Evolutionary conservation across 2,113 vertebrate species (phyloP).

Genomic region (Tricholaema leucomelas): DNA sequence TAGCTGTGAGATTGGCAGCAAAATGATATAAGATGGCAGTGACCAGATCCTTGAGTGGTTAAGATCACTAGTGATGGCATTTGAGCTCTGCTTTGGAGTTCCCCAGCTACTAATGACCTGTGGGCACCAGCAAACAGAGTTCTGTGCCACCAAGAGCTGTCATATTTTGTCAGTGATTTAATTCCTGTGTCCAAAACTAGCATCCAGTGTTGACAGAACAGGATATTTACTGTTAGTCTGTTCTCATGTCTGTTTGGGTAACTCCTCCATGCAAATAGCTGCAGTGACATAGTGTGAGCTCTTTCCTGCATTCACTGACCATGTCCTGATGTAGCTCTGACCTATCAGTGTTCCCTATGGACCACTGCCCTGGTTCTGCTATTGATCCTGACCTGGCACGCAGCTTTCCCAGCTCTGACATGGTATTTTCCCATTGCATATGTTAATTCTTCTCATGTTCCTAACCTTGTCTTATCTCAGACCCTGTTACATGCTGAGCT

Average conservation of each 20-base stretch:
- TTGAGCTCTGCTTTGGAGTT: background rate
- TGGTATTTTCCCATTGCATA: background rate
- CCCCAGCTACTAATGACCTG: background rate
- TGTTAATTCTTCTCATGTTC: background rate
- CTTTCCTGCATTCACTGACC: background rate
- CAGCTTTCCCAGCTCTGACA: background rate
- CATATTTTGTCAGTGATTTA: background rate
- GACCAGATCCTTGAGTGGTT: background rate
- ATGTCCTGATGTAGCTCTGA: background rate
- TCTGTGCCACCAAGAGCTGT: background rate
- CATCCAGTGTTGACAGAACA: background rate
- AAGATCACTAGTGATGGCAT: background rate
- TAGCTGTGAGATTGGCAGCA: background rate
- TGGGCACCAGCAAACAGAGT: background rate
- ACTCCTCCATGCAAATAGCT: background rate
- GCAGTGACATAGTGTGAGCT: background rate
- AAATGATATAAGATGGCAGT: background rate
- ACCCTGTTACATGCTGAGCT: background rate
- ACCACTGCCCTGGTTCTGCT: background rate
- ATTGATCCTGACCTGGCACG: background rate
- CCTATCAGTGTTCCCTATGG: background rate
- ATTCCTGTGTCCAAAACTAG: background rate
- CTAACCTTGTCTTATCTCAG: background rate
- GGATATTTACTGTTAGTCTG: conserved; percentile 1
- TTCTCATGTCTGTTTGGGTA: background rate